Conservation (phyloP, 2,888 invertebrate genomes). For the Eupeodes latifasciatus region DNA sequence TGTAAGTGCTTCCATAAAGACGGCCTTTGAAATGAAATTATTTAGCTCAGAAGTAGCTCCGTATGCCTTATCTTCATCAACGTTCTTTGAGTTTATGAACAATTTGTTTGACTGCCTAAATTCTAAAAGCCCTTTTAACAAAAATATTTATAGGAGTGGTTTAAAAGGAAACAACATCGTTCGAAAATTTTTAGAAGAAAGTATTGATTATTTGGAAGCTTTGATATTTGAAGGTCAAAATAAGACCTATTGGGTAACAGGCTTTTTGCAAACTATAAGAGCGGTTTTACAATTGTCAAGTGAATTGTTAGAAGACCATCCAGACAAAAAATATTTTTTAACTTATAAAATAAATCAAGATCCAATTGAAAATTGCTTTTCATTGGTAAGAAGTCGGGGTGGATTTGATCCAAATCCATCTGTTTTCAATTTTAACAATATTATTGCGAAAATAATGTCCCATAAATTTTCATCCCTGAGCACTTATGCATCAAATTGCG, state of each 20-base stretch:
- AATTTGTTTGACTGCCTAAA: neutral
- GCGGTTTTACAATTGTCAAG: neutral
- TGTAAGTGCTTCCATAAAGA: neutral
- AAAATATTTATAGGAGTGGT: neutral
- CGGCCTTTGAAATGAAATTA: neutral
- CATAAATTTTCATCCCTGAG: neutral
- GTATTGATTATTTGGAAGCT: neutral
- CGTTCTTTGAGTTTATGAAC: neutral
- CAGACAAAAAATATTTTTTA: neutral
- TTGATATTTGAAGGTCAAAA: neutral
- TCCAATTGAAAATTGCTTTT: neutral
- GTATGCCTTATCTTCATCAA: neutral
- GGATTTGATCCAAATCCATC: neutral
- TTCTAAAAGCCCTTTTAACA: neutral
- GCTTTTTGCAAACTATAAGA: neutral
- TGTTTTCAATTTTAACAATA: neutral
- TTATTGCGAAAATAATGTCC: neutral
- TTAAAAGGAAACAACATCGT: neutral
- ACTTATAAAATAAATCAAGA: neutral
- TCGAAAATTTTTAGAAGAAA: neutral
- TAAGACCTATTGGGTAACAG: neutral
- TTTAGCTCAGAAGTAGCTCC: neutral
- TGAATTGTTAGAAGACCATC: neutral
- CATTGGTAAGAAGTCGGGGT: neutral
- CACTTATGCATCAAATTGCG: neutral